These are phyloP conservation scores for Tricholauxania praeusta DNA, from an alignment of 2,888 invertebrate genomes.

Conservation along the genomic window DNA sequence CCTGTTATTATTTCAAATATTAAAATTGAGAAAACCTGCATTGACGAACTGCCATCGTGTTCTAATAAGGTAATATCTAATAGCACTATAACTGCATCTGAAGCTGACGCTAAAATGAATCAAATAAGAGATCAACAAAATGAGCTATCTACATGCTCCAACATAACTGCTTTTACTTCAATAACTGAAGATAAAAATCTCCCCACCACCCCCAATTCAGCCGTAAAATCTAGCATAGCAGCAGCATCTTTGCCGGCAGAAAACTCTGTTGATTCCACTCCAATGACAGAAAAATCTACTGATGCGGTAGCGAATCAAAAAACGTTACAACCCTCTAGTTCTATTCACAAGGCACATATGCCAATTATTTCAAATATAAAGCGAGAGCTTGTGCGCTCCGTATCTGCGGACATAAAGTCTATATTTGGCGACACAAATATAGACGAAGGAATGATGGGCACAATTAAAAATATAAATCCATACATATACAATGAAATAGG, in stretches of 20 bases:
- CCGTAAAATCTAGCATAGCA: no score
- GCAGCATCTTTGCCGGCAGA: no score
- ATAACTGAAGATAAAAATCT: no score
- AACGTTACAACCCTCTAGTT: not conserved
- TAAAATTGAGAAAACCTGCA: no score
- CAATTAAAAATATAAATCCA: slow-evolving; percentile 53
- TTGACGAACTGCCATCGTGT: no score
- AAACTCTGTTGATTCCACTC: not conserved
- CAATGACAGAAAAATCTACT: not conserved
- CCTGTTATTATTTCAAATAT: no score
- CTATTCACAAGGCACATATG: slow-evolving; percentile 46
- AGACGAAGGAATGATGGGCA: slow-evolving; percentile 51
- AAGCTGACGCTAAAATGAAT: not conserved
- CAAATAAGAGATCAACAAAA: not conserved
- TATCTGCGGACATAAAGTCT: slow-evolving; percentile 53
- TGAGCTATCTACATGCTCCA: slow-evolving; percentile 4
- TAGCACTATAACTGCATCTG: not conserved
- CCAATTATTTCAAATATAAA: slow-evolving; percentile 54
- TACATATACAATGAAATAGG: slow-evolving; percentile 54
- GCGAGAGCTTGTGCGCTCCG: slow-evolving; percentile 48
- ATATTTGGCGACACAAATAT: slow-evolving; percentile 58
- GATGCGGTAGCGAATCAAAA: not conserved
- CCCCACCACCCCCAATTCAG: no score
- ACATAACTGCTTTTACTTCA: not conserved
- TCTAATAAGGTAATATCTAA: not conserved